phyloP scores from a whole-genome alignment of 2,797 vertebrate species.

The Phyllotis vaccarum region DNA sequence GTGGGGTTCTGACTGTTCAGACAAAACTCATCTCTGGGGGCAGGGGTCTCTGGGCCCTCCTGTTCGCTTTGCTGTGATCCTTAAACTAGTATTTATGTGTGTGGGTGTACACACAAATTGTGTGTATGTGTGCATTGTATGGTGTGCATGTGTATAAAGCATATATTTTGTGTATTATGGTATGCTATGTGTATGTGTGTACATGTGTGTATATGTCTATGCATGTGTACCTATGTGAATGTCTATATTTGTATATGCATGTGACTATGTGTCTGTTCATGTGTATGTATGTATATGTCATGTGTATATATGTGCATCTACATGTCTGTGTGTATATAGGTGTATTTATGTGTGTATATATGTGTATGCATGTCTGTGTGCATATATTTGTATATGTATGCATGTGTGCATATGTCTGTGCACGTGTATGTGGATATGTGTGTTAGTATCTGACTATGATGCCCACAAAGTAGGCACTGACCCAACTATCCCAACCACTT shows the following conservation, averaged over 20 bases:
- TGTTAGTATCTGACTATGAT: background rate
- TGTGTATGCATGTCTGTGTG: background rate
- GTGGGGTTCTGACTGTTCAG: background rate
- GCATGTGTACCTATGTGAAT: no score
- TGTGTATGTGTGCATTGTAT: background rate
- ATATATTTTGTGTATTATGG: background rate
- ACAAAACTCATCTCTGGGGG: background rate
- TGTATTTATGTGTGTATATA: background rate
- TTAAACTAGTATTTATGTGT: background rate
- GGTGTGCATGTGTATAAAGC: background rate
- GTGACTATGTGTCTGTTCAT: background rate
- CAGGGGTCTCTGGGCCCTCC: background rate
- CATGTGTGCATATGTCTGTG: no score
- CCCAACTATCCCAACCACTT: background rate
- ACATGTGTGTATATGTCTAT: background rate
- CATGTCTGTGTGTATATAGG: background rate
- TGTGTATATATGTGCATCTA: background rate
- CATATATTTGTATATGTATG: background rate
- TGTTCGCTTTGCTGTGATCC: background rate
- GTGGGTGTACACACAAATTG: background rate
- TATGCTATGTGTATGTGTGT: background rate
- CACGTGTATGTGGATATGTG: background rate
- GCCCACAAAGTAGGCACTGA: background rate
- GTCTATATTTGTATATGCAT: background rate
- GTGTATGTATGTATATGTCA: background rate